These are phyloP conservation scores for Pimpla rufipes DNA, from an alignment of 2,888 invertebrate species.

Conservation along the genomic window DNA sequence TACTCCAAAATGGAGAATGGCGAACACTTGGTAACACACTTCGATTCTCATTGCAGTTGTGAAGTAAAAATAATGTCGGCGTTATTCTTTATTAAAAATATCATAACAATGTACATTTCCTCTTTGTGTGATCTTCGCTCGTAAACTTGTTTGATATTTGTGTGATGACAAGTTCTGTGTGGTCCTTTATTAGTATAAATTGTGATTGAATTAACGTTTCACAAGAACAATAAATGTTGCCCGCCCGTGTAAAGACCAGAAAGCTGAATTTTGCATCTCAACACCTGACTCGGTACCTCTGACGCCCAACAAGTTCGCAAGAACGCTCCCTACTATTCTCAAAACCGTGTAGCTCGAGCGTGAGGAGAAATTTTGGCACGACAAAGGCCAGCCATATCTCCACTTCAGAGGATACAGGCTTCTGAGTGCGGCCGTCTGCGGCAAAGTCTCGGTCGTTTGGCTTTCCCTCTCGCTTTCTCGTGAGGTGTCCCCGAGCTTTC, in stretches of 20 bases:
- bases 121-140: not conserved
- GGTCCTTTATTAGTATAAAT: slow-evolving; percentile 1
- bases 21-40: no score
- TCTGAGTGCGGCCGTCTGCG: slow-evolving; percentile 29
- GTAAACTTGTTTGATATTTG: not conserved
- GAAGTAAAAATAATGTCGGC: no score
- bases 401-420: slow-evolving; percentile 77
- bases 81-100: no score
- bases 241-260: not conserved
- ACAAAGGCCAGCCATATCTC: slow-evolving; percentile 79
- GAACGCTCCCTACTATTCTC: not conserved
- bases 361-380: slow-evolving; percentile 79
- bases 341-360: not conserved
- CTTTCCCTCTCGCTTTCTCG: slow-evolving; percentile 32
- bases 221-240: not conserved
- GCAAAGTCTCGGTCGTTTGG: slow-evolving; percentile 20
- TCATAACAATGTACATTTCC: not conserved
- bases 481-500: slow-evolving; percentile 67
- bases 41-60: no score
- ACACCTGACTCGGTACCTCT: slow-evolving; percentile 9
- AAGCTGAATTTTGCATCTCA: not conserved
- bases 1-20: no score
- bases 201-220: not conserved
- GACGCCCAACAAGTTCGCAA: slow-evolving; percentile 1
- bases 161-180: not conserved